A percentile compares a stretch with the other conserved stretches of the same genome.
Conservation (phyloP, 1,140 invertebrate genomes). For the Calephelis nemesis region DNA sequence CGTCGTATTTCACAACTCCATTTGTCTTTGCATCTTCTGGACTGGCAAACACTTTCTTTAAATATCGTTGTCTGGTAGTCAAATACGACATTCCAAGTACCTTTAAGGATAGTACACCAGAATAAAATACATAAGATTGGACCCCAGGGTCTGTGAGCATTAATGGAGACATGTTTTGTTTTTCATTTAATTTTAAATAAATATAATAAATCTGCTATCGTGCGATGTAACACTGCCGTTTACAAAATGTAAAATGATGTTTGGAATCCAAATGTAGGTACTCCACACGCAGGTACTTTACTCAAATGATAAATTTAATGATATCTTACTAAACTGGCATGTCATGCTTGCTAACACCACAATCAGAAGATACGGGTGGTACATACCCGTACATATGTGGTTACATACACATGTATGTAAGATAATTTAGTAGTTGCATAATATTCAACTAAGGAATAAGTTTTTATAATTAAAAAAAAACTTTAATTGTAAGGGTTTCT, state of each 20-base stretch:
- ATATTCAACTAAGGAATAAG: no score
- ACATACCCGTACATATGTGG: no score
- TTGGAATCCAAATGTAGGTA: no score
- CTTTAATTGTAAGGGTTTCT: no score
- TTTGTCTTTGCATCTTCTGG: slow-evolving; percentile 56
- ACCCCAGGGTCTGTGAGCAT: slow-evolving; percentile 66
- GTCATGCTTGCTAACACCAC: background rate
- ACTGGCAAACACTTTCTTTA: slow-evolving; percentile 66
- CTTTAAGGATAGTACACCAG: slow-evolving; percentile 78
- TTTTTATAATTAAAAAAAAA: no score
- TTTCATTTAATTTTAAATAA: background rate
- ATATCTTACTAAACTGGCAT: background rate
- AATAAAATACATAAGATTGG: slow-evolving; percentile 74
- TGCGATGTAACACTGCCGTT: background rate
- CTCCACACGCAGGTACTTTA: background rate
- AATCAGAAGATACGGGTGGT: background rate
- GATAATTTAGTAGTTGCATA: no score
- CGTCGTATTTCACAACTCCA: slow-evolving; percentile 67
- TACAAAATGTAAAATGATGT: background rate
- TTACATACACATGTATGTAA: no score
- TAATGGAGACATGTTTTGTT: slow-evolving; percentile 40
- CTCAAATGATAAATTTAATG: background rate
- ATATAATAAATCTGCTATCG: background rate
- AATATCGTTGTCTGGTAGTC: slow-evolving; percentile 68
- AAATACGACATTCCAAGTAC: slow-evolving; percentile 77